phyloP scores from a whole-genome alignment of 2,888 invertebrate species.

The Drosophila paramelanica region DNA sequence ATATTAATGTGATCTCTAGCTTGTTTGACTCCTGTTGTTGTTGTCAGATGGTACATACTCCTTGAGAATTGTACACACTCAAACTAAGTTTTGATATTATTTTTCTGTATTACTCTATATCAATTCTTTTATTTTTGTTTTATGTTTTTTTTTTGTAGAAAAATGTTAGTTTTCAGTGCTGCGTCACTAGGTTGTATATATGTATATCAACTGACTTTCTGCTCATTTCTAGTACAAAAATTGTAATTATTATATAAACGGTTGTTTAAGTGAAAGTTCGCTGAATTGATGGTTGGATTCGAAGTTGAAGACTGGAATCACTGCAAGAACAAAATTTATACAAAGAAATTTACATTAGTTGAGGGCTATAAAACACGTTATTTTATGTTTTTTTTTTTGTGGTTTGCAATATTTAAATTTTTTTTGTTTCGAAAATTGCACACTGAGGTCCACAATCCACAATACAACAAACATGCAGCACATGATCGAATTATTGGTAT shows the following conservation, averaged over 20 bases:
- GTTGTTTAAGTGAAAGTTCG: conserved; percentile 69
- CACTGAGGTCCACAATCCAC: conserved; percentile 25
- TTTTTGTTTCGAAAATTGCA: conserved; percentile 14
- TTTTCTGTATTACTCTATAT: conserved; percentile 20
- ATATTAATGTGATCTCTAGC: conserved; percentile 56
- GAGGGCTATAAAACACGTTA: neutral
- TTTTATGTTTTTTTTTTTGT: conserved; percentile 4
- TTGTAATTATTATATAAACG: conserved; percentile 53
- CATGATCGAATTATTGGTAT: conserved; percentile 67
- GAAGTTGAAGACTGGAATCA: conserved; percentile 74
- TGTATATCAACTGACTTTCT: conserved; percentile 49
- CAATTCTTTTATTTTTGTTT: conserved; percentile 1
- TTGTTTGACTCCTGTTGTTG: conserved; percentile 34
- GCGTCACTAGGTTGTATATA: conserved; percentile 18
- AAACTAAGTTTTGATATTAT: conserved; percentile 12
- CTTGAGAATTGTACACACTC: conserved; percentile 30
- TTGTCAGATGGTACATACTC: conserved; percentile 47
- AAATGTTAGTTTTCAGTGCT: conserved; percentile 48
- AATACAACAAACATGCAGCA: conserved; percentile 49
- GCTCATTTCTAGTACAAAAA: conserved; percentile 69
- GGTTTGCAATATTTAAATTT: conserved; percentile 9
- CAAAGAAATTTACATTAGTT: conserved; percentile 25
- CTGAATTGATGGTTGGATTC: conserved; percentile 64
- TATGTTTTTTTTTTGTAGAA: conserved; percentile 30
- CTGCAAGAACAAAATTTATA: conserved; percentile 48